These are phyloP conservation scores for Galendromus occidentalis DNA, from an alignment of 1,140 invertebrate species.

Conservation along the genomic window DNA sequence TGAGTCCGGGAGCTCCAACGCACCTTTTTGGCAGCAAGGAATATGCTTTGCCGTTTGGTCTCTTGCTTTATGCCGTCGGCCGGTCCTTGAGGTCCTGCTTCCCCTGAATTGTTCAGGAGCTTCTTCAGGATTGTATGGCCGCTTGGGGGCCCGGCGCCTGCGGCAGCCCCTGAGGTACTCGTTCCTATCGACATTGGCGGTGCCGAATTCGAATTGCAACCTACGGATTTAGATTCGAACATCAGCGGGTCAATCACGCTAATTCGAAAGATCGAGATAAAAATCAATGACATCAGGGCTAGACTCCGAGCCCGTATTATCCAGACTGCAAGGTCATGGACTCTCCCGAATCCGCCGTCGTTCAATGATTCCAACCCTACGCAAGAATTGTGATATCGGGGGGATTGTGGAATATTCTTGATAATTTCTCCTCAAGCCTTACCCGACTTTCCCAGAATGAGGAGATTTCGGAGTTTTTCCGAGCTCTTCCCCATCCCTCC, in stretches of 20 bases:
- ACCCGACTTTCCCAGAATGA: slow-evolving; percentile 18
- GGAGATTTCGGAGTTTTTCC: slow-evolving; percentile 21
- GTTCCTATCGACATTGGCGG: not conserved
- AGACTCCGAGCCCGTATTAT: too few species aligned
- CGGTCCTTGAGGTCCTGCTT: not conserved
- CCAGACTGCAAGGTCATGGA: too few species aligned
- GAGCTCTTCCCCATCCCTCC: not conserved
- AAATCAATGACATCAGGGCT: too few species aligned
- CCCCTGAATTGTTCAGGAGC: not conserved
- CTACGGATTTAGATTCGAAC: not conserved
- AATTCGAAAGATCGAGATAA: not conserved
- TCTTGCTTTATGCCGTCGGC: not conserved
- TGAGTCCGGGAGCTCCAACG: too few species aligned
- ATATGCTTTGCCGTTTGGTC: not conserved
- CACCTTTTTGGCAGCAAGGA: too few species aligned
- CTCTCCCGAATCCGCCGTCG: too few species aligned
- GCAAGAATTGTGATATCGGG: too few species aligned
- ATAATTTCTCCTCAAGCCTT: too few species aligned
- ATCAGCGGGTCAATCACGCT: not conserved
- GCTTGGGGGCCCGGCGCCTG: not conserved
- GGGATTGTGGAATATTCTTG: too few species aligned
- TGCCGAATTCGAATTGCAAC: slow-evolving; percentile 5
- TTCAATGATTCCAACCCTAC: too few species aligned
- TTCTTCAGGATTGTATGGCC: slow-evolving; percentile 1
- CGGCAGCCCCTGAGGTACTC: not conserved